Conservation (phyloP, 2,797 vertebrate species). For the Rhinella marina region DNA sequence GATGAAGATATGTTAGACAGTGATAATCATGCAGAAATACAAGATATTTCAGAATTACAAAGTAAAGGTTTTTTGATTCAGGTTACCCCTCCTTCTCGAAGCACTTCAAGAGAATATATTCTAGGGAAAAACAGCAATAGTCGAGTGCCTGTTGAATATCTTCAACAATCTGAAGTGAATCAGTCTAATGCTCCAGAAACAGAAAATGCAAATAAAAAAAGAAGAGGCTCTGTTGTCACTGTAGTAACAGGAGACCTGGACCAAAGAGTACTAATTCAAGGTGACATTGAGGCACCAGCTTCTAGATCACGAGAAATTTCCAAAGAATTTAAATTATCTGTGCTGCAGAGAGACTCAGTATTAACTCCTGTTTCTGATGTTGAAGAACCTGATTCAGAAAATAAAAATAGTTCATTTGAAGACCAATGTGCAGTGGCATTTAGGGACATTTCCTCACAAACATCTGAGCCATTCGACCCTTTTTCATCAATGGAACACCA, state of each 20-base stretch:
- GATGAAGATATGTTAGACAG: conserved; percentile 70
- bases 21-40: conserved; percentile 57
- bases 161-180: conserved; percentile 40
- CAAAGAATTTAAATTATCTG: conserved; percentile 58
- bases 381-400: conserved; percentile 62
- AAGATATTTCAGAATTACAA: conserved; percentile 58
- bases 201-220: conserved; percentile 59
- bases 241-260: conserved; percentile 68
- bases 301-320: conserved; percentile 59
- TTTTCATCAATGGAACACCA: conserved; percentile 55
- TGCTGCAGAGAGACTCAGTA: conserved; percentile 59
- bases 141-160: conserved; percentile 14
- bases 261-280: conserved; percentile 69
- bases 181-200: conserved; percentile 38
- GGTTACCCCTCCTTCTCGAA: conserved; percentile 69
- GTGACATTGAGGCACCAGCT: conserved; percentile 59
- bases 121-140: conserved; percentile 54
- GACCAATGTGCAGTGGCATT: conserved; percentile 16
- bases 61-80: conserved; percentile 65
- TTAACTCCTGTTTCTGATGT: conserved; percentile 63
- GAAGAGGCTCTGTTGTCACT: conserved; percentile 68
- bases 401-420: conserved; percentile 63
- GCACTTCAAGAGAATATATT: conserved; percentile 66
- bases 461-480: conserved; percentile 17
- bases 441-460: conserved; percentile 57